Percentiles rank a stretch among this genome's conserved stretches.
Evolutionary conservation across 2,797 vertebrate genomes (phyloP).

Genomic region (Cryptoblepharus egeriae): DNA sequence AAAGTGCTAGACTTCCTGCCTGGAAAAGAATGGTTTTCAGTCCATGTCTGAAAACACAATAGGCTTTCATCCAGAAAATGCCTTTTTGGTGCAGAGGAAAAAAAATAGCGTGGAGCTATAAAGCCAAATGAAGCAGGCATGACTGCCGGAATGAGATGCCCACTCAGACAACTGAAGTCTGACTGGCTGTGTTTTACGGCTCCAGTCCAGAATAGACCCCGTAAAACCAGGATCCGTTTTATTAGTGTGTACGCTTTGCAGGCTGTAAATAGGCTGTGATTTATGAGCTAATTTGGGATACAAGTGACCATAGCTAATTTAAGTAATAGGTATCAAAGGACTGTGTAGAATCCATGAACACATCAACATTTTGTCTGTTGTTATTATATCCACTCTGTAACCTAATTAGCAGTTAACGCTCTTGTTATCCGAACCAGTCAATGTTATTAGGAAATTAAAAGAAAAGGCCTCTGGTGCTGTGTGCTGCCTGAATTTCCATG

Average conservation of each 20-base stretch:
- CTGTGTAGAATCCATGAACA: conserved; percentile 71
- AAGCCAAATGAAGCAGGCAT: neutral
- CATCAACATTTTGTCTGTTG: conserved; percentile 69
- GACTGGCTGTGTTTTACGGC: conserved; percentile 3
- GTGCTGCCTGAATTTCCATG: conserved; percentile 42
- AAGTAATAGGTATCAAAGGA: conserved; percentile 67
- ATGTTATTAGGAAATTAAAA: conserved; percentile 60
- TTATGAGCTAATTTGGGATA: conserved; percentile 62
- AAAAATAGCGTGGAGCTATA: neutral
- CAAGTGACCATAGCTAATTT: conserved; percentile 69
- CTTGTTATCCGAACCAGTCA: conserved; percentile 67
- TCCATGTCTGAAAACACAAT: neutral
- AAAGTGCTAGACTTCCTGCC: neutral
- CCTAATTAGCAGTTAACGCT: conserved; percentile 74
- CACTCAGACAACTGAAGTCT: neutral
- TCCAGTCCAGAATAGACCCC: neutral
- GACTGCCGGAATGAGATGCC: neutral
- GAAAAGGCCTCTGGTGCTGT: conserved; percentile 56
- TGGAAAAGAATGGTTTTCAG: neutral
- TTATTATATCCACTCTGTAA: conserved; percentile 73
- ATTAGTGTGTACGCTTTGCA: conserved; percentile 15
- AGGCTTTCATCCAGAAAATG: neutral
- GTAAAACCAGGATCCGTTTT: neutral
- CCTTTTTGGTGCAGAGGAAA: neutral
- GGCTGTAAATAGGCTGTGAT: conserved; percentile 18